Percentiles rank a stretch among this genome's conserved stretches.
phyloP scores from a whole-genome alignment of 2,888 invertebrate species.

The Arctia plantaginis region DNA sequence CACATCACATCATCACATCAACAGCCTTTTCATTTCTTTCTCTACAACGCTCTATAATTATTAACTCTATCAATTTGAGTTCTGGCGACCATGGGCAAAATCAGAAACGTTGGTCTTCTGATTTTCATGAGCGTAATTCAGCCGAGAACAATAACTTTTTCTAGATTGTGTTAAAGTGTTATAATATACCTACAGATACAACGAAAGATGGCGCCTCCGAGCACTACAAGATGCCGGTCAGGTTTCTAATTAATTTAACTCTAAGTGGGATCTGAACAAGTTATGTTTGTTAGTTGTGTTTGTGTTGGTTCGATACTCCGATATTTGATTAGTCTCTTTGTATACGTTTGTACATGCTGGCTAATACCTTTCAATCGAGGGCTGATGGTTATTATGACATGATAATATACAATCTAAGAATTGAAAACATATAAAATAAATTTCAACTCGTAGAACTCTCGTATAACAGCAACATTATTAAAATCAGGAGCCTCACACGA shows the following conservation, averaged over 20 bases:
- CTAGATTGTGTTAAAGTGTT: constrained; percentile 4
- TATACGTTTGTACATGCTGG: not conserved
- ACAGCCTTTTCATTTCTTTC: too few species aligned
- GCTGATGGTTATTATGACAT: not conserved
- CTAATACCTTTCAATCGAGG: constrained; percentile 4
- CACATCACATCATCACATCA: too few species aligned
- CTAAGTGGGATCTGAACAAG: constrained; percentile 41
- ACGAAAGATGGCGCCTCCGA: constrained; percentile 34
- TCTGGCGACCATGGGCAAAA: not conserved
- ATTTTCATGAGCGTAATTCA: not conserved
- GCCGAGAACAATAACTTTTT: not conserved
- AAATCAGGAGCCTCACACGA: constrained; percentile 20
- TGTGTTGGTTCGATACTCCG: constrained; percentile 26
- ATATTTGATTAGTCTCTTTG: constrained; percentile 14
- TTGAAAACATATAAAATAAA: not conserved
- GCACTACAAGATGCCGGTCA: constrained; percentile 38
- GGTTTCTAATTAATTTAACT: constrained; percentile 54
- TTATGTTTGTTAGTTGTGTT: constrained; percentile 44
- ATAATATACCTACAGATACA: too few species aligned
- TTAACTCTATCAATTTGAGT: not conserved
- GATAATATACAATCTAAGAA: not conserved
- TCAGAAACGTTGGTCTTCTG: not conserved
- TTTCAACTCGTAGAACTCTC: constrained; percentile 3
- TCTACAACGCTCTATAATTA: too few species aligned
- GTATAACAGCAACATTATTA: constrained; percentile 20